Evolutionary conservation across 2,888 invertebrate species (phyloP), one percentile per base, ranked within the genome.

Genomic region (Allygus modestus): DNA sequence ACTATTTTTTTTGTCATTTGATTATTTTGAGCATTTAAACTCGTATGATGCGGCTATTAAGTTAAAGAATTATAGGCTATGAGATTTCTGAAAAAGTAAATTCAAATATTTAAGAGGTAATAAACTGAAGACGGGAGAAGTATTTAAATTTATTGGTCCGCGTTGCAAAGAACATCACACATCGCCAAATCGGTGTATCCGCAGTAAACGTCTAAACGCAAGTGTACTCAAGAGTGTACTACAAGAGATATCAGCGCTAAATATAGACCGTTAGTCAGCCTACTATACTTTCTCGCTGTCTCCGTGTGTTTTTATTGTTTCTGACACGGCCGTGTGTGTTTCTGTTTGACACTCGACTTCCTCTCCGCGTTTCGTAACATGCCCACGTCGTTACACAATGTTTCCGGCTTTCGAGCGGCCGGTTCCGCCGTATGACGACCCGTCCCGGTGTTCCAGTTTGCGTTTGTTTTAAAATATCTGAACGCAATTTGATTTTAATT

Each of bases 371-470:
- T 43, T 77, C 46, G 46, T 77, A 46, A 77, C 23, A 9, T 5
- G 28, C 7, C 51, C 9, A 7, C 15, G 31, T 41, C 7, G 73
- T 77, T 77, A 23, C 51, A 26, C 43, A 77, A 77, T 46, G 41
- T 77, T 77, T 77, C 77, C 77, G 77, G 77, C 77, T 77, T 46
- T 77, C 51, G 1, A 77, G 28, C 77, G 28, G n/a, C 77, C 77
- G 51, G 46, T 77, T 77, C 51, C 77, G 26, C 26, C 26, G 12
- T 28, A 73, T 41, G 73, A 28, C 65, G 28, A 54, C 20, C 11
- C n/a, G 65, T 23, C 26, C 0, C 12, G 31, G 26, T 31, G 5
- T 65, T 28, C 31, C 65, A 28, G 28, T 65, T 65, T 65, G 17
- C 9, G 31, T 23, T 58, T 20, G 23, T 58, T 58, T 51, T 23